Evolutionary conservation across 2,113 vertebrate genomes (phyloP).

Genomic region (Sitta europaea): DNA sequence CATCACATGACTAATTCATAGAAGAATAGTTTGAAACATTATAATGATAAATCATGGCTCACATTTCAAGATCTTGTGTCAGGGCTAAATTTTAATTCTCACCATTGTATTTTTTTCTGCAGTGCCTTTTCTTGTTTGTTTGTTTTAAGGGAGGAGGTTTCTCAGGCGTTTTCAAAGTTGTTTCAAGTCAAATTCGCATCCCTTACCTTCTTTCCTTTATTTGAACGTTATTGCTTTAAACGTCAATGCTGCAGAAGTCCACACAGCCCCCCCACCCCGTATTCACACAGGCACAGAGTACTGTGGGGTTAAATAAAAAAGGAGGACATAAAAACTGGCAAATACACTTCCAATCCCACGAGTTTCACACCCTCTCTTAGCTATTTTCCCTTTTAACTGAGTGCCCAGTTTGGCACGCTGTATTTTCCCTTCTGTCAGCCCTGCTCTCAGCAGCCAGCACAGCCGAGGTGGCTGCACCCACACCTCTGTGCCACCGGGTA

Average conservation of each 20-base stretch:
- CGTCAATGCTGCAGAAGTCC: not conserved
- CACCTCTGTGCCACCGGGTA: fast-evolving
- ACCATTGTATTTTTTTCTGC: not conserved
- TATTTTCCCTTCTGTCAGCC: fast-evolving
- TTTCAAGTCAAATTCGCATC: not conserved
- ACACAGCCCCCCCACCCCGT: fast-evolving
- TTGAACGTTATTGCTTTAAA: not conserved
- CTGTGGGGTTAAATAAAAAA: not conserved
- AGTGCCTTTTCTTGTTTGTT: not conserved
- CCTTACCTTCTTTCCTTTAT: not conserved
- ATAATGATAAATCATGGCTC: not conserved
- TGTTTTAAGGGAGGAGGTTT: not conserved
- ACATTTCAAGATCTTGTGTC: not conserved
- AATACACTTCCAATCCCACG: not conserved
- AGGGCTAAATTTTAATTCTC: slow-evolving; percentile 17
- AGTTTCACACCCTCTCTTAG: not conserved
- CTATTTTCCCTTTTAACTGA: not conserved
- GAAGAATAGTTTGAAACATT: not conserved
- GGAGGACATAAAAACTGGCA: not conserved
- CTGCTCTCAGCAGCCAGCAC: not conserved
- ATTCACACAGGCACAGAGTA: not conserved
- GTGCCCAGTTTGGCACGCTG: fast-evolving
- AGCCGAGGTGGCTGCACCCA: fast-evolving
- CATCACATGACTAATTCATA: not conserved
- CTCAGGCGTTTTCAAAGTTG: slow-evolving; percentile 24